Evolutionary conservation across 2,888 invertebrate species (phyloP).

Genomic region (Incurvaria masculella): DNA sequence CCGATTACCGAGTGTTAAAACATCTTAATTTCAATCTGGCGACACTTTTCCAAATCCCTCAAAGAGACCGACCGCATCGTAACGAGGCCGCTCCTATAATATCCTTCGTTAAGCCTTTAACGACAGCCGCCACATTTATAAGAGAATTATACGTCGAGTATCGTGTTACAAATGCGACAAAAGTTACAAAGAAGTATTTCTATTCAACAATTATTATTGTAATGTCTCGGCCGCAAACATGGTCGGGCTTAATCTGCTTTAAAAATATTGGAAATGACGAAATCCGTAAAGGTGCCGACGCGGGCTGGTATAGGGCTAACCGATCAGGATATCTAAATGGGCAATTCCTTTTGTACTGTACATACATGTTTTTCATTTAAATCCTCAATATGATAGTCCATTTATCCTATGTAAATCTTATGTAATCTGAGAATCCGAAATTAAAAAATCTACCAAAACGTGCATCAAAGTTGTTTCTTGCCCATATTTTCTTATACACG

Average conservation of each 20-base stretch:
- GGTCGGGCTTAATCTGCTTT: background rate
- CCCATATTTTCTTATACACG: too few species aligned
- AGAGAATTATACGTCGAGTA: background rate
- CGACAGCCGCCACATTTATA: background rate
- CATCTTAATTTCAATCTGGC: slow-evolving; percentile 48
- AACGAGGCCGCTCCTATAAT: background rate
- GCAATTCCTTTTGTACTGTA: too few species aligned
- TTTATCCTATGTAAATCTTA: too few species aligned
- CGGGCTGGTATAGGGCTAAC: too few species aligned
- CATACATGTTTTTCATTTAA: too few species aligned
- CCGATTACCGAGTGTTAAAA: slow-evolving; percentile 22
- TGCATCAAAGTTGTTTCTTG: too few species aligned
- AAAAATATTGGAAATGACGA: background rate
- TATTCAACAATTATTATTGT: background rate
- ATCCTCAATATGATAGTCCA: too few species aligned
- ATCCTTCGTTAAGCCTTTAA: background rate
- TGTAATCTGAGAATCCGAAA: too few species aligned
- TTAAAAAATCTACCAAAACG: too few species aligned
- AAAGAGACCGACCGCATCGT: background rate
- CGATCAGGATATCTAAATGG: too few species aligned
- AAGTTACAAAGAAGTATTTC: background rate
- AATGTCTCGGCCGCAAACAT: background rate
- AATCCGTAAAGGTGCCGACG: background rate
- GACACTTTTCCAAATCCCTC: background rate
- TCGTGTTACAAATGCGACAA: background rate